phyloP scores from a whole-genome alignment of 2,113 vertebrate genomes.

The Ammodytes marinus region DNA sequence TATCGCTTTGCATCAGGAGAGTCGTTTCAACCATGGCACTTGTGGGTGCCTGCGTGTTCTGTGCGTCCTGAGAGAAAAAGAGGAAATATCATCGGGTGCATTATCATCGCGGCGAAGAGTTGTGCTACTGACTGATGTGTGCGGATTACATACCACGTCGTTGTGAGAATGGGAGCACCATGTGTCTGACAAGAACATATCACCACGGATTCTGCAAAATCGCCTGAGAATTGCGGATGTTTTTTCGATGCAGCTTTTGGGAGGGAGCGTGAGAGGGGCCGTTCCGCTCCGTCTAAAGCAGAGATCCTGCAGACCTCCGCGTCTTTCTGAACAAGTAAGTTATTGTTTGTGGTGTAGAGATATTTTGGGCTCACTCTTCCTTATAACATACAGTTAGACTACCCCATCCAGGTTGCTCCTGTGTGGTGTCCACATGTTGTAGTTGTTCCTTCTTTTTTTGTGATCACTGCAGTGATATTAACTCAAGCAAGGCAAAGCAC shows the following conservation, averaged over 20 bases:
- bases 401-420: background rate
- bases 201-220: constrained; percentile 84
- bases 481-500: constrained; percentile 11
- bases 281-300: constrained; percentile 44
- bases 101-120: constrained; percentile 60
- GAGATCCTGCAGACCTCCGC: constrained; percentile 51
- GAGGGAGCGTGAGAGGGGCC: constrained; percentile 64
- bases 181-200: constrained; percentile 69
- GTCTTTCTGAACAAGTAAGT: constrained; percentile 79
- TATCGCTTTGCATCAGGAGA: constrained; percentile 53
- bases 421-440: constrained; percentile 16
- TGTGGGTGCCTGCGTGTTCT: constrained; percentile 59
- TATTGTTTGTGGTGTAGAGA: constrained; percentile 46
- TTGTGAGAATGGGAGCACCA: constrained; percentile 56
- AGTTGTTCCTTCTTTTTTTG: background rate
- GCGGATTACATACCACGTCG: constrained; percentile 71
- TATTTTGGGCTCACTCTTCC: background rate
- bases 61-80: constrained; percentile 44
- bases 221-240: constrained; percentile 89
- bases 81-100: constrained; percentile 64
- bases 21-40: constrained; percentile 74
- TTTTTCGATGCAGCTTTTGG: constrained; percentile 81
- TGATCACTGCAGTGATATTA: background rate
- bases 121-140: constrained; percentile 70
- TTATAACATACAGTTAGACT: background rate